A percentile compares a stretch with the other conserved stretches of the same genome.
phyloP scores from a whole-genome alignment of 2,113 vertebrate species.

The Myrmecophaga tridactyla region DNA sequence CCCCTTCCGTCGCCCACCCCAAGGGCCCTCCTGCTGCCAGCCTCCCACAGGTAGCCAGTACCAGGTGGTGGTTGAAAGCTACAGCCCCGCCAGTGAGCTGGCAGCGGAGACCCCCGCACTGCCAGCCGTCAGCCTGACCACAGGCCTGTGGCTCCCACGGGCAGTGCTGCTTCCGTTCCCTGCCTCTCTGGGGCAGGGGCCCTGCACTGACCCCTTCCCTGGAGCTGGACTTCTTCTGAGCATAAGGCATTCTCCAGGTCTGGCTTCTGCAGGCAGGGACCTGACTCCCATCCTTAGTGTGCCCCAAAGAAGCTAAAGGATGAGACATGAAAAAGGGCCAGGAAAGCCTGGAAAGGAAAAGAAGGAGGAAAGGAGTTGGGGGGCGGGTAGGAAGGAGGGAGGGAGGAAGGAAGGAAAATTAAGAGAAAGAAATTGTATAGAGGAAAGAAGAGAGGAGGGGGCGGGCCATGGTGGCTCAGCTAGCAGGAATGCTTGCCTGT shows the following conservation, averaged over 20 bases:
- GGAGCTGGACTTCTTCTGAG: slow-evolving; percentile 7
- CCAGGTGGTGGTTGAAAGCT: slow-evolving; percentile 74
- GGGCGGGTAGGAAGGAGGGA: accelerated
- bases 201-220: neutral
- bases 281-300: neutral
- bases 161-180: slow-evolving; percentile 34
- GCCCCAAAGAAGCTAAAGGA: neutral
- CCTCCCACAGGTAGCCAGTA: slow-evolving; percentile 77
- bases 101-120: slow-evolving; percentile 74
- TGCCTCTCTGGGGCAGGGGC: slow-evolving; percentile 66
- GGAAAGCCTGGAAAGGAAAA: too few species aligned
- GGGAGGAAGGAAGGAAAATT: too few species aligned
- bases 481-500: too few species aligned
- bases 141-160: slow-evolving; percentile 74
- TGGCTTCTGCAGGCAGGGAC: neutral
- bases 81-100: slow-evolving; percentile 75
- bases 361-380: neutral
- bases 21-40: slow-evolving; percentile 65
- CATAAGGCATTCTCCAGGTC: neutral
- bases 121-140: slow-evolving; percentile 80
- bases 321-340: too few species aligned
- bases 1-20: neutral
- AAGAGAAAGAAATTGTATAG: too few species aligned
- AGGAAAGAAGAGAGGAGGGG: too few species aligned
- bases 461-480: too few species aligned